These are phyloP conservation scores for Mirza zaza DNA, from an alignment of 2,113 vertebrate species.

Conservation along the genomic window DNA sequence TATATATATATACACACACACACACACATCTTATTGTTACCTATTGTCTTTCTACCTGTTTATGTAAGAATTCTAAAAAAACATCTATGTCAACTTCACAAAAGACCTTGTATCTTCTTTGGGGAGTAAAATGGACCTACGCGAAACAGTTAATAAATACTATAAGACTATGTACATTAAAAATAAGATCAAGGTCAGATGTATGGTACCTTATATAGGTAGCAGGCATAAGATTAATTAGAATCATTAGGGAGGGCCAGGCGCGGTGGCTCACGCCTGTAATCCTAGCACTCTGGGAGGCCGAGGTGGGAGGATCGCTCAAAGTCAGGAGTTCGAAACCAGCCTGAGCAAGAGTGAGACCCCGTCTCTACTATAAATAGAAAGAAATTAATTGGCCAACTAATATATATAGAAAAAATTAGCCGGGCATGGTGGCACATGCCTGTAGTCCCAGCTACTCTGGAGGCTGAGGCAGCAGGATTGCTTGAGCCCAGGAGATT, in stretches of 20 bases:
- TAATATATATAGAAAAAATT: too few species aligned
- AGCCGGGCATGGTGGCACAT: too few species aligned
- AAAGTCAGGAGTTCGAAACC: too few species aligned
- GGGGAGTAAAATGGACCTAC: neutral
- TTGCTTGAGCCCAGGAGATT: too few species aligned
- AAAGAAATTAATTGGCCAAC: too few species aligned
- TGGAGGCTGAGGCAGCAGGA: too few species aligned
- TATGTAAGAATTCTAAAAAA: neutral
- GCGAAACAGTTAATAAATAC: neutral
- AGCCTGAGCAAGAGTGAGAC: too few species aligned
- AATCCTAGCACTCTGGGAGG: too few species aligned
- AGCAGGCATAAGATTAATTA: neutral
- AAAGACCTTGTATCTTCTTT: neutral
- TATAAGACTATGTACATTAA: neutral
- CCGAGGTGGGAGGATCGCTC: too few species aligned
- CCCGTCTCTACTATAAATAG: too few species aligned
- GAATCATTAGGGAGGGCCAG: slow-evolving; percentile 3
- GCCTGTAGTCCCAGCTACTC: too few species aligned
- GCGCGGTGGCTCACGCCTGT: too few species aligned
- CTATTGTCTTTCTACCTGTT: neutral
- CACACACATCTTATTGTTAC: neutral
- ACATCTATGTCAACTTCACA: neutral
- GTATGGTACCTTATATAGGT: neutral
- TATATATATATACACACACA: neutral
- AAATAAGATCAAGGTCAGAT: slow-evolving; percentile 7